These are phyloP conservation scores for Ostrea edulis DNA, from an alignment of 1,140 invertebrate species.

Conservation along the genomic window DNA sequence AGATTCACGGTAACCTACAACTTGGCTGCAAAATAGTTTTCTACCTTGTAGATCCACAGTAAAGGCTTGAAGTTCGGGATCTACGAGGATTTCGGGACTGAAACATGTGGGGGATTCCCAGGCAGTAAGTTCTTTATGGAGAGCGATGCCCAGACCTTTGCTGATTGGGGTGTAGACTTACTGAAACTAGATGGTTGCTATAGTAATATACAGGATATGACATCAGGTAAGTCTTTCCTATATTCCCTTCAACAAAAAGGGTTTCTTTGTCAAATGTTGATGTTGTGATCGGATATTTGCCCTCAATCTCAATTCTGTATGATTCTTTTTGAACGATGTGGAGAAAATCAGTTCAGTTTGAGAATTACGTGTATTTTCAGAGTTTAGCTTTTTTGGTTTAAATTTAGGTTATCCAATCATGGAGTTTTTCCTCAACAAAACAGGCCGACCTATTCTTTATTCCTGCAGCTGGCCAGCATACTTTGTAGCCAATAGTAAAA, in stretches of 20 bases:
- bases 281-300: not conserved
- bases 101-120: conserved; percentile 96
- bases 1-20: no score
- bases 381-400: not conserved
- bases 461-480: conserved; percentile 68
- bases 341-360: no score
- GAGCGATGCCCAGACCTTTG: conserved; percentile 93
- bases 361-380: no score
- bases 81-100: conserved; percentile 97
- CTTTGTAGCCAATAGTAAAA: conserved; percentile 38
- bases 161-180: conserved; percentile 98
- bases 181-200: conserved; percentile 98
- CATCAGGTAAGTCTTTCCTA: conserved; percentile 60
- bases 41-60: conserved; percentile 10
- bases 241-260: not conserved
- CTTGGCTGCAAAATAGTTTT: no score
- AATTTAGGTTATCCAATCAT: conserved; percentile 90
- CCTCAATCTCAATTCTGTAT: no score
- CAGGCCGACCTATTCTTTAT: conserved; percentile 91
- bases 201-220: conserved; percentile 83
- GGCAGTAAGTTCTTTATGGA: conserved; percentile 93
- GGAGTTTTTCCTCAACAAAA: conserved; percentile 90
- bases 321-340: no score
- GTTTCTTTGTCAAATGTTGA: not conserved
- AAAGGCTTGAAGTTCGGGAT: conserved; percentile 97